Base-by-base conservation (phyloP, 2,113 vertebrate species). In the Glaucidium brasilianum region DNA sequence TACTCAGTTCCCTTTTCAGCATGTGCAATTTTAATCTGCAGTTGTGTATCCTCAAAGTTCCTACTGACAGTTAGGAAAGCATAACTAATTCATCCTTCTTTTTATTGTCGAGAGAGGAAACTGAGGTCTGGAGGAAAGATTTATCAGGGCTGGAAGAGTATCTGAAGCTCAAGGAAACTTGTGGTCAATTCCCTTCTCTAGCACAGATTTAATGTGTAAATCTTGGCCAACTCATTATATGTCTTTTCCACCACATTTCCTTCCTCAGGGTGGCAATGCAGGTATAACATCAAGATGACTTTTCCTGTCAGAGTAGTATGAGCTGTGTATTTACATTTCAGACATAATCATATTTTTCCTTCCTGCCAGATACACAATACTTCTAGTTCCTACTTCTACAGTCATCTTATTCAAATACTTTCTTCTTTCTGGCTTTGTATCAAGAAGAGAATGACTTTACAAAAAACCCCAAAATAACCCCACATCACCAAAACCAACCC, bases 391-490 rank as follows among this genome's bases (percentile, higher is more conserved):
- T 60, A 21, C 5, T 17, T 37, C 9, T 43, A 60, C 3, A 73
- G 4, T 2, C 8, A 59, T 26, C 6, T 75, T 63, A 78, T 63
- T 30, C 8, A 80, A 83, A 56, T 43, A 8, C 32, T 50, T 75
- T 34, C 22, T 67, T 80, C 32, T n/a, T 2, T n/a, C 16, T 69
- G 12, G 39, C 13, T 64, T 87, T 74, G 11, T 12, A 60, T 52
- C 13, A 60, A 41, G 23, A 6, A 77, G 11, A 60, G 5, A 56
- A 37, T n/a, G 27, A 62, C 4, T 45, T 85, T 21, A 56, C 7
- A 37, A 49, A 41, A 41, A 35, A 23, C 22, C 11, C 7, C 1
- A 3, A 18, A 25, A 49, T 23, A 9, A 3, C 0, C 8, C 15
- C 32, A 39, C 10, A 52, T 26, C 14, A 71, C 9, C 21, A 63